These are phyloP conservation scores for Hozukius guyotensis DNA, from an alignment of 2,797 vertebrate species.

Conservation along the genomic window DNA sequence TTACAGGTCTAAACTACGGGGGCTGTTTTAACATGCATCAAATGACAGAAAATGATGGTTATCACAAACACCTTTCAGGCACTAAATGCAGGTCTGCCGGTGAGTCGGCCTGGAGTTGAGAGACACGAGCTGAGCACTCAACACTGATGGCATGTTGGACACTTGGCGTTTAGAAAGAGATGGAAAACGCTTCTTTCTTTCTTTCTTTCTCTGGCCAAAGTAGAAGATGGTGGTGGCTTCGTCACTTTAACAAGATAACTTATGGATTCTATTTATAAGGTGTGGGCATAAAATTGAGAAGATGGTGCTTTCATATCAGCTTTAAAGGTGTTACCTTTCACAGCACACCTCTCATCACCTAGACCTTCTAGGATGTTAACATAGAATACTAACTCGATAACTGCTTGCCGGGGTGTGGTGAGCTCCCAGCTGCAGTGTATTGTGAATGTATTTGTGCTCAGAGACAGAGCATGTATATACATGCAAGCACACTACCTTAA, in stretches of 20 bases:
- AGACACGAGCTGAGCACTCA: constrained; percentile 18
- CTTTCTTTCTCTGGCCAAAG: neutral
- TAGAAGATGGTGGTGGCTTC: neutral
- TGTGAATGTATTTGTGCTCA: constrained; percentile 27
- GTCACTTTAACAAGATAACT: neutral
- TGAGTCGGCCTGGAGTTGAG: constrained; percentile 23
- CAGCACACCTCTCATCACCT: constrained; percentile 37
- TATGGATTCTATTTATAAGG: constrained; percentile 43
- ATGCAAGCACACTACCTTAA: constrained; percentile 22
- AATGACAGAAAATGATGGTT: constrained; percentile 76
- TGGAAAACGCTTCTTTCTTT: neutral
- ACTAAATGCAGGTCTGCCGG: constrained; percentile 63
- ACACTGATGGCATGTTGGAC: neutral
- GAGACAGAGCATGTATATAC: constrained; percentile 37
- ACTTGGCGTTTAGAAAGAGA: neutral
- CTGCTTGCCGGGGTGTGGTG: constrained; percentile 53
- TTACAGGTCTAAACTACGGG: constrained; percentile 66
- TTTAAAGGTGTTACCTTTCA: constrained; percentile 40
- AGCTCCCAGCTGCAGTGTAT: constrained; percentile 36
- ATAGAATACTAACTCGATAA: constrained; percentile 15
- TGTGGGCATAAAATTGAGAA: constrained; percentile 3
- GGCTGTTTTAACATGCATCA: constrained; percentile 67
- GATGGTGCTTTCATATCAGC: constrained; percentile 12
- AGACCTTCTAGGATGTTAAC: neutral
- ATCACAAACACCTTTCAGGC: constrained; percentile 68